phyloP scores from a whole-genome alignment of 1,140 invertebrate genomes.

The Sycophaga agraensis region DNA sequence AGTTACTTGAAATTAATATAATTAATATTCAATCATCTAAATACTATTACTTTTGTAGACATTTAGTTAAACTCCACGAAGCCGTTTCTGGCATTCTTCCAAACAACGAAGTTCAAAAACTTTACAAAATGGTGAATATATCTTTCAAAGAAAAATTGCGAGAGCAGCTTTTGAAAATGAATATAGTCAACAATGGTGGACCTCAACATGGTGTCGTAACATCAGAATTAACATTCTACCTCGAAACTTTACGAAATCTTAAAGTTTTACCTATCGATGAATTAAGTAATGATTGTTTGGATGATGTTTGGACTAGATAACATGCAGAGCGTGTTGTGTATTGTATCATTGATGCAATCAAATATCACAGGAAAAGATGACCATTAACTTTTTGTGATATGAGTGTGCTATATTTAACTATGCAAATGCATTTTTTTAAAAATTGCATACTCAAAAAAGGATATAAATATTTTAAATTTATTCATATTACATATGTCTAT shows the following conservation, averaged over 20 bases:
- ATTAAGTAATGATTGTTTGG: slow-evolving; percentile 72
- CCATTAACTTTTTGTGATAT: not conserved
- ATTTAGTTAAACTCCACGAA: slow-evolving; percentile 90
- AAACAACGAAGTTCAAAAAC: slow-evolving; percentile 67
- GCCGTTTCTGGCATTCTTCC: slow-evolving; percentile 81
- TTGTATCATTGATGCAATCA: slow-evolving; percentile 49
- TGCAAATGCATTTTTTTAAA: slow-evolving; percentile 11
- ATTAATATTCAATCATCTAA: too few species aligned
- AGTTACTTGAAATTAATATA: too few species aligned
- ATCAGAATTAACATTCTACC: slow-evolving; percentile 93
- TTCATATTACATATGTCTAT: slow-evolving; percentile 14
- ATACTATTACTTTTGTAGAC: slow-evolving; percentile 60
- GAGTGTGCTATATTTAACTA: not conserved
- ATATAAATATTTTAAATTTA: not conserved
- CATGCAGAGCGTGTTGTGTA: slow-evolving; percentile 57
- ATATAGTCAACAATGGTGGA: slow-evolving; percentile 91
- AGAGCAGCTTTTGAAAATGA: slow-evolving; percentile 81
- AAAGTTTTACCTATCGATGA: slow-evolving; percentile 77
- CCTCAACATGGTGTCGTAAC: slow-evolving; percentile 95
- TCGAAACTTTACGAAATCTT: slow-evolving; percentile 85
- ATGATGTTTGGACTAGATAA: slow-evolving; percentile 77
- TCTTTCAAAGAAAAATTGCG: slow-evolving; percentile 85
- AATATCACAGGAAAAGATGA: slow-evolving; percentile 25
- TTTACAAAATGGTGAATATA: slow-evolving; percentile 83
- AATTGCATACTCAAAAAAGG: slow-evolving; percentile 4